Evolutionary conservation across 2,888 invertebrate genomes (phyloP).

Genomic region (Phorcus lineatus): DNA sequence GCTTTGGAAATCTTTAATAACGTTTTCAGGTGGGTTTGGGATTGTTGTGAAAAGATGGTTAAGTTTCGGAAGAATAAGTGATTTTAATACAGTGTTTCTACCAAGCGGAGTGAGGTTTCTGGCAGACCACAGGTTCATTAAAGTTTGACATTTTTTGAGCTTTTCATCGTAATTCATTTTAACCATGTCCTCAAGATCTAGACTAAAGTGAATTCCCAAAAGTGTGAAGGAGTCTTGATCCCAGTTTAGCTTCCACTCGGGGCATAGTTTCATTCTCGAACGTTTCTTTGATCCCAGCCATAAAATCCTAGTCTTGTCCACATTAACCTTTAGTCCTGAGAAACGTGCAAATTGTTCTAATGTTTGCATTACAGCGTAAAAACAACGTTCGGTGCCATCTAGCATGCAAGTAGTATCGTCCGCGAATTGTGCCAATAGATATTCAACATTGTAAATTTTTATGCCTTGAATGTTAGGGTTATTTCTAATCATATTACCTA

Average conservation of each 20-base stretch:
- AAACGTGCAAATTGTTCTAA: slow-evolving; percentile 2
- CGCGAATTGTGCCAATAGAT: slow-evolving; percentile 13
- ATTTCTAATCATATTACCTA: slow-evolving; percentile 12
- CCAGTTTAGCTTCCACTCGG: background rate
- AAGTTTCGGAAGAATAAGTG: too few relatives aligned
- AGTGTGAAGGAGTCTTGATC: background rate
- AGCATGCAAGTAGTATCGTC: slow-evolving; percentile 27
- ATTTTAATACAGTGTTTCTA: too few relatives aligned
- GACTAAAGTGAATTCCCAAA: background rate
- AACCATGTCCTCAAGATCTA: slow-evolving; percentile 3
- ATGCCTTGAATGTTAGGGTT: slow-evolving; percentile 17
- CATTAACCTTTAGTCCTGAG: slow-evolving; percentile 23
- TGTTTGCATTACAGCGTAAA: background rate
- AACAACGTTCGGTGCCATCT: slow-evolving; percentile 25
- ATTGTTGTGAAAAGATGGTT: too few relatives aligned
- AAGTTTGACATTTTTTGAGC: background rate
- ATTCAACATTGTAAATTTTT: slow-evolving; percentile 1
- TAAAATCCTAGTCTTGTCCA: background rate
- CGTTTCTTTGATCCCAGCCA: background rate
- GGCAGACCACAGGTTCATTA: background rate
- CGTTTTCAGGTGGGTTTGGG: too few relatives aligned
- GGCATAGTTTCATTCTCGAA: background rate
- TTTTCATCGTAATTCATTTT: background rate
- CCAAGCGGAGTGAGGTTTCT: background rate
- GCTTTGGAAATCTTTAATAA: too few relatives aligned